Evolutionary conservation across 2,113 vertebrate genomes (phyloP).

Genomic region (Actenoides lindsayi): DNA sequence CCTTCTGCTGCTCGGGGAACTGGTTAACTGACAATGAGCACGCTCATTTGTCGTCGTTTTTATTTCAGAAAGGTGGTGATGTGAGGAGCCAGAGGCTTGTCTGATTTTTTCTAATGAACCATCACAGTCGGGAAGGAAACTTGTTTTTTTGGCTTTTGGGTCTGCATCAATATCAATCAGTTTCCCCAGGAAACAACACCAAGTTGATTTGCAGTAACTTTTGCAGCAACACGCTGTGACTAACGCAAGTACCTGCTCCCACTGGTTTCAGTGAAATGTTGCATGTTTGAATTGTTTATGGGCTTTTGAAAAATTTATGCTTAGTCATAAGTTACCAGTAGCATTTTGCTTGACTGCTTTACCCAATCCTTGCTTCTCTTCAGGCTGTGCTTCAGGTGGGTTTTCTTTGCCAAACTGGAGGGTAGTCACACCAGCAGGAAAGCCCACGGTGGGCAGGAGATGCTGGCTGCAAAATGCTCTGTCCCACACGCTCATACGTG

Average conservation of each 20-base stretch:
- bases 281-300: slow-evolving; percentile 21
- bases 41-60: not conserved
- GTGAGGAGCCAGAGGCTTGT: not conserved
- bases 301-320: not conserved
- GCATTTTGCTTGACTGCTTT: not conserved
- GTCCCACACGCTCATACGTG: rapidly evolving
- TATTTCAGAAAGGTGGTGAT: not conserved
- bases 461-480: not conserved
- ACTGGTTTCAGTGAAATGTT: not conserved
- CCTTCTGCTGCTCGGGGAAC: not conserved
- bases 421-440: not conserved
- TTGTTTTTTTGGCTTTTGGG: rapidly evolving
- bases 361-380: not conserved
- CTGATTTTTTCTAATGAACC: not conserved
- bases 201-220: not conserved
- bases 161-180: not conserved
- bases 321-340: not conserved
- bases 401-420: not conserved
- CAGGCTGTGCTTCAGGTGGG: not conserved
- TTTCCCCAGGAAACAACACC: not conserved
- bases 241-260: not conserved
- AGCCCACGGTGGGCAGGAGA: rapidly evolving
- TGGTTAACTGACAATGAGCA: not conserved
- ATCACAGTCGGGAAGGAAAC: not conserved
- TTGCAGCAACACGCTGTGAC: not conserved